These are phyloP conservation scores for Latheticus oryzae DNA, from an alignment of 2,888 invertebrate genomes.

Conservation along the genomic window DNA sequence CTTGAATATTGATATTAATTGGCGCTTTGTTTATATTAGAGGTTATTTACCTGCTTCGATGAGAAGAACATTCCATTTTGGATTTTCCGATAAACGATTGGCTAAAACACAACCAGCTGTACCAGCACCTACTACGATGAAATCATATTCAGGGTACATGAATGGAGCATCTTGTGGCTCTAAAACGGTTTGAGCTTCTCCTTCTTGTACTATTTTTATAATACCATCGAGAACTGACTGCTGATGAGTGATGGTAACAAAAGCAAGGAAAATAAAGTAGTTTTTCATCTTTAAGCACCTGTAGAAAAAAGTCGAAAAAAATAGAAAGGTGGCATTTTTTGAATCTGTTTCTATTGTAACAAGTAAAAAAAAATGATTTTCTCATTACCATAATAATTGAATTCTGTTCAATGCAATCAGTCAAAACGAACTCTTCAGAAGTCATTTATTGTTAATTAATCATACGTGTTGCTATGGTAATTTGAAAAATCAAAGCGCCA, in stretches of 20 bases:
- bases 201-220: slow-evolving; percentile 69
- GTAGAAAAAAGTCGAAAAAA: too few species aligned
- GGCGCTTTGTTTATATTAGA: not conserved
- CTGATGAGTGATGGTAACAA: slow-evolving; percentile 37
- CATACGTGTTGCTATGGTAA: too few species aligned
- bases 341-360: too few species aligned
- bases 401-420: too few species aligned
- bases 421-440: too few species aligned
- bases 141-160: slow-evolving; percentile 75
- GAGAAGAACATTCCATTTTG: slow-evolving; percentile 75
- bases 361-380: too few species aligned
- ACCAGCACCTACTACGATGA: slow-evolving; percentile 83
- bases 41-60: slow-evolving; percentile 77
- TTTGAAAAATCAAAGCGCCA: too few species aligned
- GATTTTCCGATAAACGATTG: slow-evolving; percentile 77
- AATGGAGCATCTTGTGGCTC: slow-evolving; percentile 70
- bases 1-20: slow-evolving; percentile 57
- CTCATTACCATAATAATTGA: too few species aligned
- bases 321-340: too few species aligned
- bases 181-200: slow-evolving; percentile 66
- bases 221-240: slow-evolving; percentile 65
- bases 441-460: too few species aligned
- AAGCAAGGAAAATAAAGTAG: not conserved
- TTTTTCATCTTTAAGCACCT: not conserved
- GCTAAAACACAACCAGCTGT: slow-evolving; percentile 84